Base-by-base conservation (phyloP, 2,888 invertebrate species). In the Lycophotia porphyrea region DNA sequence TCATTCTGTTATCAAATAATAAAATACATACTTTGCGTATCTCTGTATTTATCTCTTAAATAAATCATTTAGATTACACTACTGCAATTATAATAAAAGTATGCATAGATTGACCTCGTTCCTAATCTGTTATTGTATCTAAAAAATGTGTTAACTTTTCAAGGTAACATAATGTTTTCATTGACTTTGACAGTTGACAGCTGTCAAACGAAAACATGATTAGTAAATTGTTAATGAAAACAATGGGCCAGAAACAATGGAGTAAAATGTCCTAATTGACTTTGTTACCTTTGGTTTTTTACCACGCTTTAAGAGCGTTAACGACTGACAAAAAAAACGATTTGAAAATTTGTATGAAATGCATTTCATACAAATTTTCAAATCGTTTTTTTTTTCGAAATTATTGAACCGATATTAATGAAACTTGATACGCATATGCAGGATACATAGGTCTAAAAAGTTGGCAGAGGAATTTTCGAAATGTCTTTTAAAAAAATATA, bases 141-240 rank as follows among this genome's bases (percentile, higher is more conserved):
- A 34, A 47, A 39, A 58, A 34, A 70, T 24, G 7, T 27, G 8
- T 58, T n/a, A 15, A 34, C 11, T 44, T 52, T 47, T 39, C 63
- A 74, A 77, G 77, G 81, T 42, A 2, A 36, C 7, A 21, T 24
- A 36, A 0, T 18, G 18, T 49, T 70, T 44, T 24, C 8, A 31
- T 42, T 68, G 7, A 27, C 39, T 27, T 13, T 64, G 55, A 31
- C n/a, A 55, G 58, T 31, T 58, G 31, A 31, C 31, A 74, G 64
- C 21, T 77, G 55, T 55, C 77, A 74, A 49, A 18, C n/a, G 24
- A 81, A 39, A 81, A 64, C 55, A 64, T 39, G 61, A n/a, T 63
- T 55, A n/a, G 52, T 15, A 55, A 55, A 31, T 36, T 7, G 24
- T n/a, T 1, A 80, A 44, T 52, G 1, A 64, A 47, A 27, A 55